These are phyloP conservation scores for Belgica antarctica DNA, from an alignment of 2,888 invertebrate species.

Conservation along the genomic window DNA sequence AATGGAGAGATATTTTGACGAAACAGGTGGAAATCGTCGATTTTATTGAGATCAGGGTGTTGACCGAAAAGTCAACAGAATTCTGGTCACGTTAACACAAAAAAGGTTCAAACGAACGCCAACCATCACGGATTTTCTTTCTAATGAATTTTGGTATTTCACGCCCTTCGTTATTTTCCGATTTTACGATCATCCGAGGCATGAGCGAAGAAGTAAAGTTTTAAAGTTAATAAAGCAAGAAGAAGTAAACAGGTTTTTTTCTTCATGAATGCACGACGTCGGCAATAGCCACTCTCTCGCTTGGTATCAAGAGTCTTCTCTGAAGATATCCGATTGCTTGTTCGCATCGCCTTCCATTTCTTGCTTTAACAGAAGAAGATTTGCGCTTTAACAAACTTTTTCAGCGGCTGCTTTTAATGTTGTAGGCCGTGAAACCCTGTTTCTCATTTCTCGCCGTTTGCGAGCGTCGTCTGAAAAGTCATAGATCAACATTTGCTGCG, in stretches of 20 bases:
- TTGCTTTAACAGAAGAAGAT: background rate
- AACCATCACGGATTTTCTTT: too few species aligned
- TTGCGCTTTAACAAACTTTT: background rate
- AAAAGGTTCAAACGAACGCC: too few species aligned
- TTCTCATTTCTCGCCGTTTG: background rate
- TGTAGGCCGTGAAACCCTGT: background rate
- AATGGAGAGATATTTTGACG: too few species aligned
- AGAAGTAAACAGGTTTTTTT: conserved; percentile 35
- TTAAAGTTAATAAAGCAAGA: conserved; percentile 33
- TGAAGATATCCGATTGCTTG: background rate
- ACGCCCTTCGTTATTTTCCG: too few species aligned
- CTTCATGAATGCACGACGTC: conserved; percentile 27
- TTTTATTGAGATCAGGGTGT: too few species aligned
- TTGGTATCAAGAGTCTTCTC: background rate
- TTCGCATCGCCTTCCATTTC: background rate
- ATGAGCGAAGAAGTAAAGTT: conserved; percentile 29
- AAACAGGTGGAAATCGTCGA: too few species aligned
- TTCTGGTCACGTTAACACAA: too few species aligned
- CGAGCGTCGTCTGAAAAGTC: background rate
- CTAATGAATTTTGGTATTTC: too few species aligned
- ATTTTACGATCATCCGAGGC: background rate
- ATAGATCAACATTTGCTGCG: background rate
- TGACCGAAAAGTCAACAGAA: too few species aligned
- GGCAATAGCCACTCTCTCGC: background rate
- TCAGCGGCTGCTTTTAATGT: too few species aligned